phyloP scores from a whole-genome alignment of 1,140 invertebrate genomes.

The Augochlora pura region DNA sequence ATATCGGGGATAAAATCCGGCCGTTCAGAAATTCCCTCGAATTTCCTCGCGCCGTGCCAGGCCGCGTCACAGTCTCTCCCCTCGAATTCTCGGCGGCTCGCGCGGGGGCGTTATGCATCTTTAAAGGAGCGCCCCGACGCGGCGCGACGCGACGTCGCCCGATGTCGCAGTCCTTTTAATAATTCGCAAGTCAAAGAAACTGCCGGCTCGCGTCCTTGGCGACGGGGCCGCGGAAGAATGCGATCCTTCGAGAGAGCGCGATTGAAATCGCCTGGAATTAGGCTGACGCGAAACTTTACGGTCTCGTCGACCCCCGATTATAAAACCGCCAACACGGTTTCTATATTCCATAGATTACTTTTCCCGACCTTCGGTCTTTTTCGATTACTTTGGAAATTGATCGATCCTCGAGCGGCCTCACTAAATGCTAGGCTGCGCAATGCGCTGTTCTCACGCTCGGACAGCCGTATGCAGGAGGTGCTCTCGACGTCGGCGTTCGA shows the following conservation, averaged over 20 bases:
- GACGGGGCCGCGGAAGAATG: neutral
- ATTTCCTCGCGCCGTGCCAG: slow-evolving; percentile 12
- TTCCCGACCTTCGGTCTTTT: too few relatives aligned
- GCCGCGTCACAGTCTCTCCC: too few relatives aligned
- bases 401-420: too few relatives aligned
- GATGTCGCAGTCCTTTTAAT: slow-evolving; percentile 27
- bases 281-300: slow-evolving; percentile 11
- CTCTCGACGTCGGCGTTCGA: too few relatives aligned
- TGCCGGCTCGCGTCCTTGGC: neutral
- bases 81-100: neutral
- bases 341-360: neutral
- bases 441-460: too few relatives aligned
- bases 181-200: slow-evolving; percentile 35
- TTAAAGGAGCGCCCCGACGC: slow-evolving; percentile 23
- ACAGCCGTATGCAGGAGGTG: too few relatives aligned
- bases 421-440: too few relatives aligned
- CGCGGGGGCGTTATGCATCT: slow-evolving; percentile 13
- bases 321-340: neutral
- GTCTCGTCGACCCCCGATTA: too few relatives aligned
- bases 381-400: too few relatives aligned
- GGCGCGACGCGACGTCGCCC: slow-evolving; percentile 20
- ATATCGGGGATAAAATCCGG: slow-evolving; percentile 24
- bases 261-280: slow-evolving; percentile 42
- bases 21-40: slow-evolving; percentile 6
- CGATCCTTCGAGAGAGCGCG: neutral